These are phyloP conservation scores for Donacobius atricapilla DNA, from an alignment of 2,113 vertebrate species.

Conservation along the genomic window DNA sequence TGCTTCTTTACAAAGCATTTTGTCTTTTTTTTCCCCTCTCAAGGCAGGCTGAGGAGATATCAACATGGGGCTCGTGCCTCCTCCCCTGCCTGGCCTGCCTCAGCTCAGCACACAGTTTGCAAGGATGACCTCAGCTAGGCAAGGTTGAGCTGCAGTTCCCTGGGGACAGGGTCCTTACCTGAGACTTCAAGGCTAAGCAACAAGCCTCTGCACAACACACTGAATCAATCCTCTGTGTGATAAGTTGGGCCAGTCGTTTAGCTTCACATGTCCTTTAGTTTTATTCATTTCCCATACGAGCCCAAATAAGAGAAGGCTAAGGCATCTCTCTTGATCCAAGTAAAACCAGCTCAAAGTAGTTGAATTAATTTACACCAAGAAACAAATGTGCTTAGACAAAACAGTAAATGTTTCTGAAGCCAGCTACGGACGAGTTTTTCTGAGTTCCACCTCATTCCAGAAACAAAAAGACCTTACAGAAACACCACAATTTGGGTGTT, in stretches of 20 bases:
- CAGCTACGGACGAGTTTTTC: background rate
- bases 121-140: too few species aligned
- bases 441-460: background rate
- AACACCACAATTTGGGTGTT: background rate
- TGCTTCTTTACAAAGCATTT: background rate
- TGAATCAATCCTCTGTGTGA: background rate
- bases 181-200: background rate
- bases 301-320: background rate
- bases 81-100: background rate
- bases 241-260: background rate
- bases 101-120: background rate
- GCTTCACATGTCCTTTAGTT: background rate
- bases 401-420: background rate
- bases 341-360: background rate
- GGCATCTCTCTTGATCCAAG: background rate
- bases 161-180: background rate
- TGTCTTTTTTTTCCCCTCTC: background rate
- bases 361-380: background rate
- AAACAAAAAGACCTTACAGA: background rate
- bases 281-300: background rate
- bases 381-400: background rate
- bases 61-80: rapidly evolving
- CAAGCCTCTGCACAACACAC: rapidly evolving
- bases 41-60: background rate
- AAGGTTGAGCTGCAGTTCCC: background rate